Evolutionary conservation across 1,140 invertebrate genomes (phyloP).

Genomic region (Nylanderia fulva): DNA sequence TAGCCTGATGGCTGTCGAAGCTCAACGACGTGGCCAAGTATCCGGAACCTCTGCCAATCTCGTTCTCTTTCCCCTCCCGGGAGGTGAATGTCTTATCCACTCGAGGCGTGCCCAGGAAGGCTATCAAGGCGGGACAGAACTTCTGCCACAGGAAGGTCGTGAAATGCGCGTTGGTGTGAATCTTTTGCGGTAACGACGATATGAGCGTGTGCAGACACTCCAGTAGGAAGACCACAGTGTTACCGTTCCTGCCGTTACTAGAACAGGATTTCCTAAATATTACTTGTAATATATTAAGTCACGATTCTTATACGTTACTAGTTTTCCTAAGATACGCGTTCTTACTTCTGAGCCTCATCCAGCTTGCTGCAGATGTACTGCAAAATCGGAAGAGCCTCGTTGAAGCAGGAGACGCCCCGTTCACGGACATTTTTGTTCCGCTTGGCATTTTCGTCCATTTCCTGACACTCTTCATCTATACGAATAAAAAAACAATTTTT

Average conservation of each 20-base stretch:
- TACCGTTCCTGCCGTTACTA: conserved; percentile 87
- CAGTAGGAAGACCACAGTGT: conserved; percentile 91
- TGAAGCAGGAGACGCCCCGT: conserved; percentile 93
- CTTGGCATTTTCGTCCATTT: conserved; percentile 89
- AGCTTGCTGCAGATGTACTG: conserved; percentile 95
- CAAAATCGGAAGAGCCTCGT: conserved; percentile 95
- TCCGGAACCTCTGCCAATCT: conserved; percentile 90
- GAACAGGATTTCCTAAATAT: conserved; percentile 82
- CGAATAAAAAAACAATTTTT: conserved; percentile 20
- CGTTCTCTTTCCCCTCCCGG: conserved; percentile 87
- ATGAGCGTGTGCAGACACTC: conserved; percentile 95
- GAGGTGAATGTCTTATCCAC: conserved; percentile 91
- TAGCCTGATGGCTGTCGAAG: conserved; percentile 92
- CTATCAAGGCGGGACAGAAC: conserved; percentile 95
- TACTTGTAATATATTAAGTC: neutral
- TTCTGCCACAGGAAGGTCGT: conserved; percentile 96
- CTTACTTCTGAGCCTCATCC: conserved; percentile 92
- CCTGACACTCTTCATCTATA: conserved; percentile 93
- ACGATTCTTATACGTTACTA: neutral
- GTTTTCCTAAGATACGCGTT: neutral
- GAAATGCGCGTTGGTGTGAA: conserved; percentile 93
- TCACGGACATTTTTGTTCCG: conserved; percentile 88
- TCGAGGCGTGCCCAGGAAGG: conserved; percentile 93
- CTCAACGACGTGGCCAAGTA: conserved; percentile 90
- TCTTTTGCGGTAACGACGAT: conserved; percentile 92